A percentile compares a stretch with the other conserved stretches of the same genome.
Conservation (phyloP, 2,888 invertebrate species). For the Drosophila stalkeri region DNA sequence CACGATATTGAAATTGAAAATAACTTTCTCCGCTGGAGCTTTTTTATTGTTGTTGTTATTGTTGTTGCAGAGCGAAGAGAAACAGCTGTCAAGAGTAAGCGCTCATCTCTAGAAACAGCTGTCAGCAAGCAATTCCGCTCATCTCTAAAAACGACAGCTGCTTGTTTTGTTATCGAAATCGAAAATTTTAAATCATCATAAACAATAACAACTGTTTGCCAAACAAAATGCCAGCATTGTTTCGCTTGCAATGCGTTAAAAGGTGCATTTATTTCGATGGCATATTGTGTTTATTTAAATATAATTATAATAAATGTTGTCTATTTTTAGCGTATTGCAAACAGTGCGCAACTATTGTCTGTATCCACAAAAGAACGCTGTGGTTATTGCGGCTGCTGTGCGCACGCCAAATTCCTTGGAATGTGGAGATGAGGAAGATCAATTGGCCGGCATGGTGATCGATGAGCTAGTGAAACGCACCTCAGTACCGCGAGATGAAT, state of each 20-base stretch:
- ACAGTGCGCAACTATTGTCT: constrained; percentile 34
- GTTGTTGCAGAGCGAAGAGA: constrained; percentile 38
- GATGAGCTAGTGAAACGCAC: constrained; percentile 92
- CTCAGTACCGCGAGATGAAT: constrained; percentile 92
- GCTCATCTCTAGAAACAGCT: constrained; percentile 30
- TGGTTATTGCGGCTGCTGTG: constrained; percentile 95
- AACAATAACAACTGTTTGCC: constrained; percentile 18
- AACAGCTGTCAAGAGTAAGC: constrained; percentile 6
- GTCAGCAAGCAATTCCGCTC: constrained; percentile 7
- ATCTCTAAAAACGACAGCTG: constrained; percentile 33
- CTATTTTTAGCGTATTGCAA: constrained; percentile 27
- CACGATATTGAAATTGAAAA: constrained; percentile 45
- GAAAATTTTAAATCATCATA: constrained; percentile 19
- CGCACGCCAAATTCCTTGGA: constrained; percentile 95
- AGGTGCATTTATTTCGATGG: constrained; percentile 21
- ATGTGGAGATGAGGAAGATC: constrained; percentile 87
- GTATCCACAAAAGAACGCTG: constrained; percentile 88
- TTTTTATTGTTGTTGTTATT: constrained; percentile 22
- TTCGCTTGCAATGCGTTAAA: constrained; percentile 21
- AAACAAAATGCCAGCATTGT: constrained; percentile 37
- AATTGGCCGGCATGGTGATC: constrained; percentile 94
- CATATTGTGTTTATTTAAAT: neutral
- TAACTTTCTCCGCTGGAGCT: constrained; percentile 63
- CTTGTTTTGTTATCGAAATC: constrained; percentile 34
- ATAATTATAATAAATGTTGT: neutral